Base-by-base conservation (phyloP, 2,888 invertebrate species). In the Drosophila bunnanda region DNA sequence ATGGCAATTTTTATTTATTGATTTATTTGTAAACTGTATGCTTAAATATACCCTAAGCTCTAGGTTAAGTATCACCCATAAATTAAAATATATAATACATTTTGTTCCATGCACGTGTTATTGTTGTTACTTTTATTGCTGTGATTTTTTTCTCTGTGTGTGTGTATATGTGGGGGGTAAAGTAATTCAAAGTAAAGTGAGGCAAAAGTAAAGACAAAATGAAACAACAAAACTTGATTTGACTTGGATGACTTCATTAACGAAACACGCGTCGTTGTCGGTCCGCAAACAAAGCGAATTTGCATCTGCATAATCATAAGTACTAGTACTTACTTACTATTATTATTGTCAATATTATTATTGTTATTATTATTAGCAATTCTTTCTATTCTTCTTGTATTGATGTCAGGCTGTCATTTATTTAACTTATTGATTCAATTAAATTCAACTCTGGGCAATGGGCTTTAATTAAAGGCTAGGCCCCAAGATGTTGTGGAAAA, bases 241-340 rank as follows among this genome's bases (percentile, higher is more conserved):
- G 74, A 80, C 76, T 86, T 32, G 78, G 64, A 83, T 83, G 82
- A 83, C 82, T 88, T 88, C 87, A 83, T 88, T 83, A 83, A 75
- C 72, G 74, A 68, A 73, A 75, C 67, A 60, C 65, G 57, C 62
- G 50, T 50, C 17, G 46, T n/a, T n/a, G 28, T 46, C 46, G 28
- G 28, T n/a, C 2, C 65, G 52, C 60, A 64, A 56, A 57, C 48
- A 46, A 66, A 44, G 59, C 67, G 54, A 55, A 55, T 54, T 62
- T 54, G 39, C 50, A 77, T 57, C 28, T 44, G 20, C 25, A 39
- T 1, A 6, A 15, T 30, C 32, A 28, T 39, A 46, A 36, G 30
- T 41, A 43, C 2, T 20, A 22, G 17, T 38, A 43, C 43, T 20
- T 4, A 15, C 15, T 15, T 13, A 9, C 22, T 44, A 15, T 43